Evolutionary conservation across 2,113 vertebrate species (phyloP).

Genomic region (Emydura subglobosa): DNA sequence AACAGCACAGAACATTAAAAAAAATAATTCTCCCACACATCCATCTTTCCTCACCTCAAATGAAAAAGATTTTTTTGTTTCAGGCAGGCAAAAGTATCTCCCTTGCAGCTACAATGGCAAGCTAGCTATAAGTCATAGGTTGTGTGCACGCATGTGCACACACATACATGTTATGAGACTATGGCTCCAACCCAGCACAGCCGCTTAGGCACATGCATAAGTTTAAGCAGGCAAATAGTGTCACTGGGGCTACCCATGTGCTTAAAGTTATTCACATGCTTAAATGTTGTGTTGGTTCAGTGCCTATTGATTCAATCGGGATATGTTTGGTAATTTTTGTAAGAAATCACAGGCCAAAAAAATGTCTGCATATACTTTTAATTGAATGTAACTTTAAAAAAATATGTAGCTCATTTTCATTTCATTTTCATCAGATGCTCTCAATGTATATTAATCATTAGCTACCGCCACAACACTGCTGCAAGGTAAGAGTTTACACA

Average conservation of each 20-base stretch:
- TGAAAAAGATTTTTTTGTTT: not conserved
- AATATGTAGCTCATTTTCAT: not conserved
- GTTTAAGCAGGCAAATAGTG: not conserved
- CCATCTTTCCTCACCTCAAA: not conserved
- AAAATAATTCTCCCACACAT: not conserved
- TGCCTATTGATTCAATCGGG: not conserved
- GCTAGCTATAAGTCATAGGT: not conserved
- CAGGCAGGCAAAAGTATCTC: not conserved
- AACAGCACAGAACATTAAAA: not conserved
- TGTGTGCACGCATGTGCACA: rapidly evolving
- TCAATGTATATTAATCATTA: not conserved
- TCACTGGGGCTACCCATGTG: not conserved
- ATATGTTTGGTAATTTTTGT: not conserved
- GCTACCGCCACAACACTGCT: not conserved
- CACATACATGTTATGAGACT: rapidly evolving
- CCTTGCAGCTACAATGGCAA: not conserved
- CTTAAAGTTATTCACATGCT: not conserved
- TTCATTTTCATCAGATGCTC: not conserved
- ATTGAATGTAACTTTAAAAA: not conserved
- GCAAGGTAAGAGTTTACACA: not conserved
- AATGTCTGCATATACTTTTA: not conserved
- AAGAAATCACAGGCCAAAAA: not conserved
- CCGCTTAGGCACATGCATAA: not conserved
- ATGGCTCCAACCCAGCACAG: not conserved
- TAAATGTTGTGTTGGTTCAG: not conserved